Evolutionary conservation across 2,113 vertebrate species (phyloP), one percentile per base, ranked within the genome.

Genomic region (Gymnobelideus leadbeateri): DNA sequence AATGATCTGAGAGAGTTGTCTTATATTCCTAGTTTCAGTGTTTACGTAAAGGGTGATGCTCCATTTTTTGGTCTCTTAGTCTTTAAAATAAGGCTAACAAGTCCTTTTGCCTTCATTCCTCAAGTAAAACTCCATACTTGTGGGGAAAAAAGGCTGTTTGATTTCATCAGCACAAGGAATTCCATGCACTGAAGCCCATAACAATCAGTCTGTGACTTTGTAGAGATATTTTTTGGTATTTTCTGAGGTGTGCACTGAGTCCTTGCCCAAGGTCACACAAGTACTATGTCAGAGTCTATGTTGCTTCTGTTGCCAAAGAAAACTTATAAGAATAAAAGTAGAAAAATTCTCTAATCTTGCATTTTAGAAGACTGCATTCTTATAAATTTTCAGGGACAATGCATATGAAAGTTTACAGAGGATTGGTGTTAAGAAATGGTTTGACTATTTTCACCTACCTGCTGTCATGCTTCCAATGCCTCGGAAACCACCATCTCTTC

Each of bases 1-100:
- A 54, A 91, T 92, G 37, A 43, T 24, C 49, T 68, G 92, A 95
- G 91, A 91, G 93, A 97, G 96, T 95, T 49, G 95, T 89, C 89
- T 92, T 92, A 19, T 55, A 92, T 92, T 93, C 92, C 52, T 92
- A 49, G 55, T n/a, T 77, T 53, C 21, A 49, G 4, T n/a, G 47
- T 31, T 91, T 1, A 57, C 0, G 0, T 3, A 3, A 16, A 28
- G 3, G 24, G 91, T 23, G 53, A 54, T 19, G 52, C 89, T 92
- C 51, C 46, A 92, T 49, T 94, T 89, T 84, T 24, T 10, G 23
- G 9, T 89, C 93, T 91, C 92, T 96, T 51, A 23, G 12, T 93
- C 89, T 89, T 93, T 89, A 95, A 93, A 23, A 57, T 52, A 96
- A 91, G 97, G 84, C 89, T 52, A 92, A 95, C 43, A 91, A 53